Evolutionary conservation across 2,113 vertebrate species (phyloP).

Genomic region (Lycaon pictus): DNA sequence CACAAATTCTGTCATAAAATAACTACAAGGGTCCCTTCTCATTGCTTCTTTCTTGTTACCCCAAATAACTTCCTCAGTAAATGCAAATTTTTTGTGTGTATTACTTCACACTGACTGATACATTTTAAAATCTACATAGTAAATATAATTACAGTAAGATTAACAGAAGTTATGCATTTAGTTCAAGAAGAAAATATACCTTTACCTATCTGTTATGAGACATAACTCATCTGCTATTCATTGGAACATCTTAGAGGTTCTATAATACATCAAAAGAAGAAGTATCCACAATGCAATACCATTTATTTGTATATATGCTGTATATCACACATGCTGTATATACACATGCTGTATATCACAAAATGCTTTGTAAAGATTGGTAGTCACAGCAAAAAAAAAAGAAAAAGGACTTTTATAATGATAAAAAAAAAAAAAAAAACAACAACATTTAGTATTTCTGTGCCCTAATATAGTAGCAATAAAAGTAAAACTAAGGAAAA

Average conservation of each 20-base stretch:
- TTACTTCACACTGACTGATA: constrained; percentile 4
- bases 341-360: not conserved
- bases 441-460: not conserved
- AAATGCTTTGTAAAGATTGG: not conserved
- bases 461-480: not conserved
- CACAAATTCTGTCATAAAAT: not conserved
- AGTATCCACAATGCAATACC: not conserved
- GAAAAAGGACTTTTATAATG: not conserved
- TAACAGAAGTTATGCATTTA: not conserved
- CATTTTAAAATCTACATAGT: not conserved
- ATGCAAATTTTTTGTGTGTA: not conserved
- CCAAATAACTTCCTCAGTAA: constrained; percentile 35
- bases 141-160: not conserved
- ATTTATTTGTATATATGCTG: constrained; percentile 24
- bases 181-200: not conserved
- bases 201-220: not conserved
- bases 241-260: not conserved
- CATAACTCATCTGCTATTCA: not conserved
- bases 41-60: constrained; percentile 31
- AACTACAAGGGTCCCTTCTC: not conserved
- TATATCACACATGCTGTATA: not conserved
- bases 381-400: not conserved
- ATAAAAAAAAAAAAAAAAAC: not conserved
- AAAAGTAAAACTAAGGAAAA: not conserved
- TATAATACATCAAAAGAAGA: not conserved